A percentile compares a stretch with the other conserved stretches of the same genome.
These are phyloP conservation scores for Adelognathus sp. DNA, from an alignment of 2,888 invertebrate species.

Conservation along the genomic window DNA sequence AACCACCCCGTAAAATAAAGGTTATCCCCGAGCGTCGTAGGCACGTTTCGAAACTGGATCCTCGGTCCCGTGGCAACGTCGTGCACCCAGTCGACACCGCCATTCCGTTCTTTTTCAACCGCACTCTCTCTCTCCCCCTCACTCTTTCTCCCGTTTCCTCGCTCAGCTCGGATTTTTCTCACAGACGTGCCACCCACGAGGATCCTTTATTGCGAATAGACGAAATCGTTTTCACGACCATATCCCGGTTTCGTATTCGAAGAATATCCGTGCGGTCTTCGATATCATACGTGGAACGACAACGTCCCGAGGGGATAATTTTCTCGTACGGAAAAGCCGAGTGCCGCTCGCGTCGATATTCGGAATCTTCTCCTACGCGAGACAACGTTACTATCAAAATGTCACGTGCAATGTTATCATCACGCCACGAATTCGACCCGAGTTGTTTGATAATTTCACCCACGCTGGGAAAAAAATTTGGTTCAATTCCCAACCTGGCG, in stretches of 20 bases:
- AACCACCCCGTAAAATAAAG: constrained; percentile 70
- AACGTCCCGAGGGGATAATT: constrained; percentile 71
- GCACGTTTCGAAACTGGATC: constrained; percentile 74
- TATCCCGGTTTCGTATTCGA: constrained; percentile 61
- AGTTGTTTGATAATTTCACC: too few relatives aligned
- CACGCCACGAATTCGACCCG: too few relatives aligned
- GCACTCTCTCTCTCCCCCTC: constrained; percentile 1
- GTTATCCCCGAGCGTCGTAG: constrained; percentile 70
- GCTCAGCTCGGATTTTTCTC: constrained; percentile 13
- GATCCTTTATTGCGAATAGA: constrained; percentile 74
- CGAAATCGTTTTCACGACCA: constrained; percentile 68
- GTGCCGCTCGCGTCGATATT: constrained; percentile 62
- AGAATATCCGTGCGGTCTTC: constrained; percentile 70
- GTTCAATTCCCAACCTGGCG: too few relatives aligned
- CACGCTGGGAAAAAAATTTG: too few relatives aligned
- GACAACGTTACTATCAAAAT: constrained; percentile 20
- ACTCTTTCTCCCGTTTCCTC: constrained; percentile 6
- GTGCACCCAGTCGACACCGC: constrained; percentile 67
- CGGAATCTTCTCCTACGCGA: constrained; percentile 67
- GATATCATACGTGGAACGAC: constrained; percentile 64
- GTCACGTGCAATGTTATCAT: too few relatives aligned
- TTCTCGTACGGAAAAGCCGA: constrained; percentile 69
- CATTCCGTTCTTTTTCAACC: constrained; percentile 31
- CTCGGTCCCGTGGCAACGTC: constrained; percentile 59
- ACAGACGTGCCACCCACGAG: constrained; percentile 53